A percentile compares a stretch with the other conserved stretches of the same genome.
Conservation (phyloP, 2,113 vertebrate genomes). For the Pachypanchax playfairii region DNA sequence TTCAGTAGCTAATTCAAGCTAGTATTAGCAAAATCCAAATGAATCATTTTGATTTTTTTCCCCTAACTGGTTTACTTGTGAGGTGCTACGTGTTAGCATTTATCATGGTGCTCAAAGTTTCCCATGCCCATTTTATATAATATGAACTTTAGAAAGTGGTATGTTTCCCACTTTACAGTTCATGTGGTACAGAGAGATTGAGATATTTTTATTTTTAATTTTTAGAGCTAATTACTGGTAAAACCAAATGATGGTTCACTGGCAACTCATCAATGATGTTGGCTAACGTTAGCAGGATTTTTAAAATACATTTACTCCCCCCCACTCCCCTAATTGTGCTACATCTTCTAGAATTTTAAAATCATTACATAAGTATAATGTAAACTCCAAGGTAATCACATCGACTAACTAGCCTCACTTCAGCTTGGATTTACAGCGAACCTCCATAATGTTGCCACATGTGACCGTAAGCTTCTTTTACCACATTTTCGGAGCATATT, state of each 20-base stretch:
- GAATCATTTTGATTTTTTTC: no score
- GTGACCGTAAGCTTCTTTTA: conserved; percentile 16
- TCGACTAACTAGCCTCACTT: neutral
- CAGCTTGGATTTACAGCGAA: neutral
- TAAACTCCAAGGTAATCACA: neutral
- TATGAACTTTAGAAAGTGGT: neutral
- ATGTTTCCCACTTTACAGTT: neutral
- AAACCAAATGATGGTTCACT: neutral
- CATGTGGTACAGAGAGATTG: neutral
- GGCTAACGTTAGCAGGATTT: neutral
- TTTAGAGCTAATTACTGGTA: no score
- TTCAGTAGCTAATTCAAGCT: neutral
- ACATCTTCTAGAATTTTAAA: no score
- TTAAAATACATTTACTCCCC: no score
- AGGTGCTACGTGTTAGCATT: conserved; percentile 6
- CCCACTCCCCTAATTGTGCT: no score
- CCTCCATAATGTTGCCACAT: conserved; percentile 42
- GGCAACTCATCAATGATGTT: neutral
- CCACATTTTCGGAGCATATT: neutral
- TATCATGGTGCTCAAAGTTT: neutral
- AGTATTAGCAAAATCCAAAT: conserved; percentile 1
- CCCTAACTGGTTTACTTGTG: neutral
- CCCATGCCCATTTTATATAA: no score
- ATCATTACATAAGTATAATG: no score
- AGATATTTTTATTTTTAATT: neutral